Conservation (phyloP, 2,888 invertebrate genomes). For the Tachina lurida region DNA sequence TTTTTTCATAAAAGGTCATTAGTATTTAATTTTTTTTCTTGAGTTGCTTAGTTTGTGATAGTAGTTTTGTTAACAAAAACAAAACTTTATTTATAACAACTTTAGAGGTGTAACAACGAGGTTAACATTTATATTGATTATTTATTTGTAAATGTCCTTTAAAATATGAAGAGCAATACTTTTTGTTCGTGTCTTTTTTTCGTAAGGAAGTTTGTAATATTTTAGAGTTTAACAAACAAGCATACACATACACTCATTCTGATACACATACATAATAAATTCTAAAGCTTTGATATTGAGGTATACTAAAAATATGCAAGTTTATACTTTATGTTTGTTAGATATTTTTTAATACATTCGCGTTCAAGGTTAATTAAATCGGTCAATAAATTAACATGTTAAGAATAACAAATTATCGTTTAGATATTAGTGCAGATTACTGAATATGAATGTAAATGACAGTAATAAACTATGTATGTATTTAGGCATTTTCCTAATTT, state of each 20-base stretch:
- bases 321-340: conserved; percentile 9
- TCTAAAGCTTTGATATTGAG: conserved; percentile 61
- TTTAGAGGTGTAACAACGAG: conserved; percentile 26
- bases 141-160: conserved; percentile 32
- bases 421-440: conserved; percentile 6
- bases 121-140: conserved; percentile 48
- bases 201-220: conserved; percentile 42
- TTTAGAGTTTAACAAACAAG: conserved; percentile 29
- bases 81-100: conserved; percentile 24
- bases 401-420: conserved; percentile 42
- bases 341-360: conserved; percentile 9
- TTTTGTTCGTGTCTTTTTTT: conserved; percentile 26
- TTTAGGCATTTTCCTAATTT: no score
- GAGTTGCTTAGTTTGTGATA: conserved; percentile 3
- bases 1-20: conserved; percentile 56
- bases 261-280: conserved; percentile 23
- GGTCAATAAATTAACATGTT: conserved; percentile 41
- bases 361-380: conserved; percentile 55
- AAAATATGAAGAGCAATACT: conserved; percentile 21
- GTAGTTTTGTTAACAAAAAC: conserved; percentile 3
- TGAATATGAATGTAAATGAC: conserved; percentile 21
- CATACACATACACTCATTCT: conserved; percentile 4
- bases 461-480: conserved; percentile 21
- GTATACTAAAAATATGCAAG: conserved; percentile 9
- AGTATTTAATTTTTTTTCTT: conserved; percentile 26